A percentile compares a stretch with the other conserved stretches of the same genome.
Evolutionary conservation across 2,113 vertebrate genomes (phyloP).

Genomic region (Cranoglanis bouderius): DNA sequence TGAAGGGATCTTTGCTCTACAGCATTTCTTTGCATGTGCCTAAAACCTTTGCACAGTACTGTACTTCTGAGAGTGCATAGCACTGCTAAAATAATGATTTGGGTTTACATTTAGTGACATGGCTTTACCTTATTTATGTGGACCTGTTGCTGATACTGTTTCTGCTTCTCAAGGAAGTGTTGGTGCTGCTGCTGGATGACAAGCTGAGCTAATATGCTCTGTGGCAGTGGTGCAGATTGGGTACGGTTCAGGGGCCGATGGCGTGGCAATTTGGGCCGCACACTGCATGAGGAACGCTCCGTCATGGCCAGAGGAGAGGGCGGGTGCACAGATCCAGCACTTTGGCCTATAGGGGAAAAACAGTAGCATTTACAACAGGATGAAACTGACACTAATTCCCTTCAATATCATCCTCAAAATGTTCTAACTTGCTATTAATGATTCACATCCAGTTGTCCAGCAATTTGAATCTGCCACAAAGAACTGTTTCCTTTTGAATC

Average conservation of each 20-base stretch:
- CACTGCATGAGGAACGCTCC: constrained; percentile 81
- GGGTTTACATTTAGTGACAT: constrained; percentile 22
- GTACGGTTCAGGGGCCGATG: constrained; percentile 94
- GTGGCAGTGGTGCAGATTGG: constrained; percentile 94
- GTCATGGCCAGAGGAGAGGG: constrained; percentile 88
- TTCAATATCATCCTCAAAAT: not conserved
- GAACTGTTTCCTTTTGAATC: not conserved
- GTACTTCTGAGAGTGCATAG: too few relatives aligned
- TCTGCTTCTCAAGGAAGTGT: constrained; percentile 96
- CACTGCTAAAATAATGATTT: too few relatives aligned
- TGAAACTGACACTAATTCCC: not conserved
- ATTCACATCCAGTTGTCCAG: not conserved
- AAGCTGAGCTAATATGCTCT: constrained; percentile 93
- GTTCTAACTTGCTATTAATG: not conserved
- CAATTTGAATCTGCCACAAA: not conserved
- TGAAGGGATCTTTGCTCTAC: too few relatives aligned
- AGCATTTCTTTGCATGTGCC: too few relatives aligned
- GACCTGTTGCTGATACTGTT: constrained; percentile 95
- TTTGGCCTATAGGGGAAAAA: constrained; percentile 67
- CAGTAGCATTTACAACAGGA: not conserved
- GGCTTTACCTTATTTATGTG: constrained; percentile 94
- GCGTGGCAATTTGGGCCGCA: constrained; percentile 89
- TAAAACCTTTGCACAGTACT: too few relatives aligned
- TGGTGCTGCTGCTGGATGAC: constrained; percentile 98
- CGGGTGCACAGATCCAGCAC: constrained; percentile 82